These are phyloP conservation scores for Betta splendens DNA, from an alignment of 2,797 vertebrate genomes.

Conservation along the genomic window DNA sequence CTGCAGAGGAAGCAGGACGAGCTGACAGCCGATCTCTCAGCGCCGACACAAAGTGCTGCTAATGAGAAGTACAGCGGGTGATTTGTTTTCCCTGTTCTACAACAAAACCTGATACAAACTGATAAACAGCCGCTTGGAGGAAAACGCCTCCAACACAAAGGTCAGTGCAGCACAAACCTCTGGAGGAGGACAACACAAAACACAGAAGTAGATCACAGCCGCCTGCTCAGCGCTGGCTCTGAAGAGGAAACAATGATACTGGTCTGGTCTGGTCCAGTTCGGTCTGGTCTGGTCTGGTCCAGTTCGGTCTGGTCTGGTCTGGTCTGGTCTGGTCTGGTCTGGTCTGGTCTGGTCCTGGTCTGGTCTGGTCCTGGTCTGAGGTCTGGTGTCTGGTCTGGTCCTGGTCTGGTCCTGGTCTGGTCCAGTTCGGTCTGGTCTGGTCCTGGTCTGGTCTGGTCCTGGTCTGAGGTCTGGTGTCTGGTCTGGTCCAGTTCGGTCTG, in stretches of 20 bases:
- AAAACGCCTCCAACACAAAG: constrained; percentile 76
- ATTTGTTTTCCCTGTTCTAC: constrained; percentile 75
- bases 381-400: too few species aligned
- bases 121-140: constrained; percentile 34
- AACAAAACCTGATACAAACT: constrained; percentile 39
- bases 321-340: too few species aligned
- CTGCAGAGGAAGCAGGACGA: constrained; percentile 43
- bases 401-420: too few species aligned
- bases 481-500: too few species aligned
- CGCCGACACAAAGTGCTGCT: constrained; percentile 72
- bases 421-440: too few species aligned
- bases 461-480: too few species aligned
- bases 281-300: constrained; percentile 4
- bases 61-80: constrained; percentile 76
- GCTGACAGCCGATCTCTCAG: constrained; percentile 72
- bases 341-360: too few species aligned
- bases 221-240: not conserved
- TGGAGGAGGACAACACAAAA: constrained; percentile 66
- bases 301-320: too few species aligned
- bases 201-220: constrained; percentile 48
- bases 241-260: constrained; percentile 30
- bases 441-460: too few species aligned
- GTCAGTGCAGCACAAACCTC: constrained; percentile 73
- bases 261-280: constrained; percentile 1
- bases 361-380: too few species aligned